These are phyloP conservation scores for Operophtera brumata DNA, from an alignment of 2,888 invertebrate species.

Conservation along the genomic window DNA sequence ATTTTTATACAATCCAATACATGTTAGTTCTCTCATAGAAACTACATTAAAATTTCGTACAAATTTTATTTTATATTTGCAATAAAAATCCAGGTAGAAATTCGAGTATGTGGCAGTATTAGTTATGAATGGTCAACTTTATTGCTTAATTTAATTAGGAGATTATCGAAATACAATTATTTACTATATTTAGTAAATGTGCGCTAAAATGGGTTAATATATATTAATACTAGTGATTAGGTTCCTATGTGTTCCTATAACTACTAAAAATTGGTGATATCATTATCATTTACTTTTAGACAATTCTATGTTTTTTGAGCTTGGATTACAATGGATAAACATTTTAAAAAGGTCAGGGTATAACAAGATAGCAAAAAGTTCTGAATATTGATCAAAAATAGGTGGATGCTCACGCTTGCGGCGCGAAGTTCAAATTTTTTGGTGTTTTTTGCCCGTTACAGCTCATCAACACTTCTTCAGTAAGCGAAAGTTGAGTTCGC, in stretches of 20 bases:
- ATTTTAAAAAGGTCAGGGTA: constrained; percentile 22
- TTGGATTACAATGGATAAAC: constrained; percentile 28
- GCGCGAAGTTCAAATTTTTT: no score
- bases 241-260: constrained; percentile 39
- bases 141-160: constrained; percentile 38
- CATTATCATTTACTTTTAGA: constrained; percentile 23
- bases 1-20: constrained; percentile 28
- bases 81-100: constrained; percentile 60
- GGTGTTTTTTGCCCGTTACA: no score
- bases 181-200: constrained; percentile 37
- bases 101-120: constrained; percentile 72
- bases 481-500: no score
- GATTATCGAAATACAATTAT: constrained; percentile 15
- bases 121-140: constrained; percentile 49
- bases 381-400: constrained; percentile 28
- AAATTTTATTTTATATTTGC: constrained; percentile 34
- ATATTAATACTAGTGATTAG: constrained; percentile 41
- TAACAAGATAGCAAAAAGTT: constrained; percentile 23
- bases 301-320: constrained; percentile 18
- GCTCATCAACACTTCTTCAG: no score
- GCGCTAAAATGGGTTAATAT: constrained; percentile 44
- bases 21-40: constrained; percentile 33
- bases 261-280: constrained; percentile 39
- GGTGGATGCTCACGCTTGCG: no score
- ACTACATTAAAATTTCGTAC: constrained; percentile 32